phyloP scores from a whole-genome alignment of 1,140 invertebrate species.

The Palaemon carinicauda region DNA sequence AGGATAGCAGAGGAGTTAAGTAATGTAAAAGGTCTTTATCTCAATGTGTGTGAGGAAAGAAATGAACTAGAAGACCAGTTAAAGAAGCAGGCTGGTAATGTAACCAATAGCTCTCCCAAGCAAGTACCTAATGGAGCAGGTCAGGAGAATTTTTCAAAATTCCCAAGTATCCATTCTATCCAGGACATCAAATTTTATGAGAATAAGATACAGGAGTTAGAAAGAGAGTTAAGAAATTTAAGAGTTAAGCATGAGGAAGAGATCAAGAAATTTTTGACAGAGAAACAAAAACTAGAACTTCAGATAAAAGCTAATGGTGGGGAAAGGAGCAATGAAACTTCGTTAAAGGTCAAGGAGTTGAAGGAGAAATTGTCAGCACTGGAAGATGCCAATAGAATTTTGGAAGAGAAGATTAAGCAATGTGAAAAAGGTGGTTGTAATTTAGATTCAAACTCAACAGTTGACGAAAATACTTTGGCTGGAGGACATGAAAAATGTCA shows the following conservation, averaged over 20 bases:
- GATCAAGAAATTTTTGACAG: not conserved
- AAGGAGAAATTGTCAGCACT: conserved; percentile 10
- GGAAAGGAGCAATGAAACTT: not conserved
- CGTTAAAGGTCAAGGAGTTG: not conserved
- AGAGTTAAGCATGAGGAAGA: conserved; percentile 14
- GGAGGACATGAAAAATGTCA: not conserved
- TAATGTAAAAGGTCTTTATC: conserved; percentile 38
- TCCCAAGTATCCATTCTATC: not conserved
- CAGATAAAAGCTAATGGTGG: not conserved
- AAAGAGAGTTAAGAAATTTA: not conserved
- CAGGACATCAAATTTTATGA: not conserved
- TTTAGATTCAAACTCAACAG: not conserved
- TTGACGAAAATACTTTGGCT: not conserved
- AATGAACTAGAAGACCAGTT: conserved; percentile 46
- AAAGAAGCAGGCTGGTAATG: not conserved
- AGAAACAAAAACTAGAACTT: not conserved
- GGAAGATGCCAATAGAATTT: not conserved
- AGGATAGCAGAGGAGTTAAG: conserved; percentile 34
- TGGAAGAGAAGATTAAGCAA: not conserved
- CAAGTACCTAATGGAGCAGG: not conserved
- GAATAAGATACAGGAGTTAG: conserved; percentile 22
- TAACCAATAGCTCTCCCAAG: not conserved
- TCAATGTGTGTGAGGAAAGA: conserved; percentile 47
- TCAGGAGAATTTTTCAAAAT: no score
- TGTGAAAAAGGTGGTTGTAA: not conserved